Percentiles rank a stretch among this genome's conserved stretches.
Conservation (phyloP, 2,113 vertebrate species). For the Scortum barcoo region DNA sequence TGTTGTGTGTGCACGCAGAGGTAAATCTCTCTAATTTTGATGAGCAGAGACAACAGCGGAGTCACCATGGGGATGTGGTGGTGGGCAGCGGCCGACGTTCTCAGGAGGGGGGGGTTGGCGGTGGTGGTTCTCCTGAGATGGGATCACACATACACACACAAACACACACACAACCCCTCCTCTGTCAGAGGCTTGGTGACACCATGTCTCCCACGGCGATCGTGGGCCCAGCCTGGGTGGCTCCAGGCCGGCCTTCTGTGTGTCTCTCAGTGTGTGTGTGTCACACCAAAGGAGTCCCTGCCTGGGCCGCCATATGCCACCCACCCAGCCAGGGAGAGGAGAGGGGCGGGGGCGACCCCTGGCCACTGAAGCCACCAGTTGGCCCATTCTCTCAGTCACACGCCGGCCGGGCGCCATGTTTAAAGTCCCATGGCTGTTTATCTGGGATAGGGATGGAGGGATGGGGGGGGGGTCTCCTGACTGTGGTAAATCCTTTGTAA, state of each 20-base stretch:
- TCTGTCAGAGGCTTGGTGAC: slow-evolving; percentile 80
- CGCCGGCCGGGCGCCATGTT: slow-evolving; percentile 82
- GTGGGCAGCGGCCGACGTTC: slow-evolving; percentile 66
- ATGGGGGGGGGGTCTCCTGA: slow-evolving; percentile 35
- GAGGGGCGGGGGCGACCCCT: slow-evolving; percentile 72
- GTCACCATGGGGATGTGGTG: slow-evolving; percentile 78
- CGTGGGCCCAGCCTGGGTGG: slow-evolving; percentile 83
- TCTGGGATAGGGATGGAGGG: slow-evolving; percentile 65
- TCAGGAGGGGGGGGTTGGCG: slow-evolving; percentile 64
- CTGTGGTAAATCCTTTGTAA: slow-evolving; percentile 40
- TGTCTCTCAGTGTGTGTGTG: slow-evolving; percentile 67
- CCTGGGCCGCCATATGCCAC: slow-evolving; percentile 84
- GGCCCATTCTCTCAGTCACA: slow-evolving; percentile 82
- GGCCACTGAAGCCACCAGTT: slow-evolving; percentile 81
- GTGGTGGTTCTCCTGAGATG: slow-evolving; percentile 66
- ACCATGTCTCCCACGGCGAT: slow-evolving; percentile 81
- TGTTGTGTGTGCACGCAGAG: slow-evolving; percentile 71
- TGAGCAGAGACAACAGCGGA: slow-evolving; percentile 81
- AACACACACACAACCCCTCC: slow-evolving; percentile 73
- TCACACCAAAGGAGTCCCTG: slow-evolving; percentile 78
- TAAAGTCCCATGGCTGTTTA: slow-evolving; percentile 81
- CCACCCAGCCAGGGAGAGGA: slow-evolving; percentile 73
- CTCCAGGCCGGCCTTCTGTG: slow-evolving; percentile 80
- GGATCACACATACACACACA: slow-evolving; percentile 70
- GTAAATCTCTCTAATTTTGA: slow-evolving; percentile 85